These are phyloP conservation scores for Myiopsitta monachus DNA, from an alignment of 2,113 vertebrate species.

Conservation along the genomic window DNA sequence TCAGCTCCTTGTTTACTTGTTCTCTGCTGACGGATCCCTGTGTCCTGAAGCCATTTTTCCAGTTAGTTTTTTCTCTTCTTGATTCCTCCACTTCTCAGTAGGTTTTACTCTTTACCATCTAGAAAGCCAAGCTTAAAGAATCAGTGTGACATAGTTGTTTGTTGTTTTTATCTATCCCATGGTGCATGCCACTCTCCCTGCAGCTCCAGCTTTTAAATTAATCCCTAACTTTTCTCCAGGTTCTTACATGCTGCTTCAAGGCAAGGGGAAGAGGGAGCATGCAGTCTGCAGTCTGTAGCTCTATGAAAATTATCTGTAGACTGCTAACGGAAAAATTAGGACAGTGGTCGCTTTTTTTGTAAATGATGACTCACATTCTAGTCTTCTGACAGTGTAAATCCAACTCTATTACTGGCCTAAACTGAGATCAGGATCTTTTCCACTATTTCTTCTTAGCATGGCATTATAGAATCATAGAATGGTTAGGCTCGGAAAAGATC, in stretches of 20 bases:
- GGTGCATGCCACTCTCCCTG: not conserved
- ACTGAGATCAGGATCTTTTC: not conserved
- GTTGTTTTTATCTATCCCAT: conserved; percentile 3
- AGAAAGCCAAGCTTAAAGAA: conserved; percentile 9
- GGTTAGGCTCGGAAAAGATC: not conserved
- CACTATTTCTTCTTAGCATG: not conserved
- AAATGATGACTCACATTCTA: not conserved
- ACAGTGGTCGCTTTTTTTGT: not conserved
- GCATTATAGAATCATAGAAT: not conserved
- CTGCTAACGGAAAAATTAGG: not conserved
- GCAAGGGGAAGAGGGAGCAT: not conserved
- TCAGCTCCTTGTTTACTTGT: not conserved
- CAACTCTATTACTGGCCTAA: not conserved
- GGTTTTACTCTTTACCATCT: not conserved
- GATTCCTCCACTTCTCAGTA: not conserved
- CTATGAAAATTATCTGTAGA: not conserved
- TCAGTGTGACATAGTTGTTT: not conserved
- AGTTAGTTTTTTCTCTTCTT: not conserved
- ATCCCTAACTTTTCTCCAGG: not conserved
- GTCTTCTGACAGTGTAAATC: not conserved
- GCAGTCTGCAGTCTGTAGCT: not conserved
- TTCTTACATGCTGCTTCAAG: not conserved
- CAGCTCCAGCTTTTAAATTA: conserved; percentile 25
- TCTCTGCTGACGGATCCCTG: not conserved
- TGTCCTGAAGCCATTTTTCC: not conserved